Conservation (phyloP, 2,113 vertebrate species). For the Cyprinodon variegatus region DNA sequence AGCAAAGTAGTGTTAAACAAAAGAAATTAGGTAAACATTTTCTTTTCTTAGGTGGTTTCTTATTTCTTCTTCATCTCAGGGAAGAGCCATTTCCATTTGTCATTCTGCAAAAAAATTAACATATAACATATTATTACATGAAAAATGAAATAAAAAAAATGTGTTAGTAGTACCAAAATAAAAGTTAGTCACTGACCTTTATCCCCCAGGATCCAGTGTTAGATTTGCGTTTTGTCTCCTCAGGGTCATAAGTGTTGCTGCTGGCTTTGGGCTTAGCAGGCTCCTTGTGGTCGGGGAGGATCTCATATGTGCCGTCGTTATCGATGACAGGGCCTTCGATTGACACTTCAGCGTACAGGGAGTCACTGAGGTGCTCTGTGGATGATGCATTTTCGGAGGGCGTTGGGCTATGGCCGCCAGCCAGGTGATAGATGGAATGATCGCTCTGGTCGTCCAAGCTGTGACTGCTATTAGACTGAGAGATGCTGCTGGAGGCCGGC, state of each 20-base stretch:
- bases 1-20: slow-evolving; percentile 49
- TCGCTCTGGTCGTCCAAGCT: slow-evolving; percentile 52
- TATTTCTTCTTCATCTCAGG: slow-evolving; percentile 78
- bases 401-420: slow-evolving; percentile 36
- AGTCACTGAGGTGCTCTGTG: slow-evolving; percentile 14
- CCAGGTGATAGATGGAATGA: slow-evolving; percentile 65
- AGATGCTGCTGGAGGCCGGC: slow-evolving; percentile 7
- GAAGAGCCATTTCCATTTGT: slow-evolving; percentile 83
- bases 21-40: slow-evolving; percentile 17
- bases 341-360: slow-evolving; percentile 70
- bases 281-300: slow-evolving; percentile 47
- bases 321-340: not conserved
- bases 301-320: slow-evolving; percentile 68
- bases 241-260: slow-evolving; percentile 61
- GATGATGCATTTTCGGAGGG: not conserved
- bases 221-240: slow-evolving; percentile 66
- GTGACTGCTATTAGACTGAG: slow-evolving; percentile 31
- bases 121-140: not conserved
- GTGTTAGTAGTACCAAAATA: not conserved
- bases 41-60: slow-evolving; percentile 21
- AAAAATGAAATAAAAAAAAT: not conserved
- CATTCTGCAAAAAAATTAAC: slow-evolving; percentile 71
- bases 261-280: slow-evolving; percentile 6
- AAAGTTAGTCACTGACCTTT: slow-evolving; percentile 64
- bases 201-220: slow-evolving; percentile 24